Evolutionary conservation across 2,113 vertebrate species (phyloP).

Genomic region (Ascaphus truei): DNA sequence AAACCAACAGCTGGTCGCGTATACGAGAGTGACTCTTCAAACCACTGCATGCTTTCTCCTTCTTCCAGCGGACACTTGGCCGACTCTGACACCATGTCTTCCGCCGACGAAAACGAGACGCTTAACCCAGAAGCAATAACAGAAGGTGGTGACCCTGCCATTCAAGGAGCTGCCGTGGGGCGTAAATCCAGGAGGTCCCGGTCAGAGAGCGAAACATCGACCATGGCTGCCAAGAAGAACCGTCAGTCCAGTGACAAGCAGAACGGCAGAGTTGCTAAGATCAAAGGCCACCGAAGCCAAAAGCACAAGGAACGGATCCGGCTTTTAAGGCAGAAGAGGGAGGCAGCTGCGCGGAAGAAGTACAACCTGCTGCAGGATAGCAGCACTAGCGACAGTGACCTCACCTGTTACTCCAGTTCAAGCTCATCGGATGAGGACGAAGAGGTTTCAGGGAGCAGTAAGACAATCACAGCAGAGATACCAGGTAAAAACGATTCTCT

Average conservation of each 20-base stretch:
- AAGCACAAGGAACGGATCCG: slow-evolving; percentile 95
- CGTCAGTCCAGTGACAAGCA: slow-evolving; percentile 85
- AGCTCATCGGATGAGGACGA: slow-evolving; percentile 86
- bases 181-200: slow-evolving; percentile 87
- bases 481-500: slow-evolving; percentile 90
- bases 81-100: slow-evolving; percentile 93
- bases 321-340: slow-evolving; percentile 87
- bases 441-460: slow-evolving; percentile 88
- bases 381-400: slow-evolving; percentile 97
- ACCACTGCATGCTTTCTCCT: slow-evolving; percentile 92
- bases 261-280: slow-evolving; percentile 80
- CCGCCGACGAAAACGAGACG: slow-evolving; percentile 77
- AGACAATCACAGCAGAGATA: slow-evolving; percentile 95
- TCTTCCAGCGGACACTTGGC: slow-evolving; percentile 95
- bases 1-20: slow-evolving; percentile 61
- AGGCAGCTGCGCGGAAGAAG: slow-evolving; percentile 91
- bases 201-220: slow-evolving; percentile 87
- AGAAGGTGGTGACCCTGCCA: slow-evolving; percentile 61
- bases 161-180: slow-evolving; percentile 53
- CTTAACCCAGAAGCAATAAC: slow-evolving; percentile 48
- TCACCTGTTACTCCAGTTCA: slow-evolving; percentile 91
- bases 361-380: slow-evolving; percentile 97
- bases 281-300: slow-evolving; percentile 88
- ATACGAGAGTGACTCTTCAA: slow-evolving; percentile 95
- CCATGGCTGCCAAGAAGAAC: slow-evolving; percentile 96